phyloP scores from a whole-genome alignment of 2,888 invertebrate species.

The Caenorhabditis afra region DNA sequence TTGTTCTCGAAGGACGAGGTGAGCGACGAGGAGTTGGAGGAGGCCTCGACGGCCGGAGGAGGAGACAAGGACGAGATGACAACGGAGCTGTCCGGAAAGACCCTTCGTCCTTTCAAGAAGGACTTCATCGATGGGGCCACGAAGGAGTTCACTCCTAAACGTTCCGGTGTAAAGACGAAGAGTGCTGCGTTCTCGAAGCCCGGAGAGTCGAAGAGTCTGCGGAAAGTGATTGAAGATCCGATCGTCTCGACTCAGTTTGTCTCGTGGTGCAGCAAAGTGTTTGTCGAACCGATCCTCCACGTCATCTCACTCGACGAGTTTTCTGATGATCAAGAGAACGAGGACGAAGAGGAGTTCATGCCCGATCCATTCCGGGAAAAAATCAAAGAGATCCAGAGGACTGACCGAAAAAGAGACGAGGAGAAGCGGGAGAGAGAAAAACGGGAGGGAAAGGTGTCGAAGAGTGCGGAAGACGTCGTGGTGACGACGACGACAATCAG shows the following conservation, averaged over 20 bases:
- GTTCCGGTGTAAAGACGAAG: slow-evolving; percentile 37
- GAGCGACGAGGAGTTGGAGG: slow-evolving; percentile 16
- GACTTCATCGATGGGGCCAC: slow-evolving; percentile 34
- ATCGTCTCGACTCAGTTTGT: slow-evolving; percentile 76
- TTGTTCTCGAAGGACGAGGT: slow-evolving; percentile 41
- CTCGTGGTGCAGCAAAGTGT: slow-evolving; percentile 78
- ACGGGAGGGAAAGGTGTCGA: slow-evolving; percentile 33
- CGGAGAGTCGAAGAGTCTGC: slow-evolving; percentile 48
- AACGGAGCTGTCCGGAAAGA: slow-evolving; percentile 17
- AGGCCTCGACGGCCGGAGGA: slow-evolving; percentile 3
- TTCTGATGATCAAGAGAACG: slow-evolving; percentile 17
- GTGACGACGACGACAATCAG: slow-evolving; percentile 70
- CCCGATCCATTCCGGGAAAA: slow-evolving; percentile 33
- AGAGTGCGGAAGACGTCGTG: slow-evolving; percentile 45
- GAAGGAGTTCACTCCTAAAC: slow-evolving; percentile 61
- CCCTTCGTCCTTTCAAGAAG: slow-evolving; percentile 13
- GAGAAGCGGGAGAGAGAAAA: slow-evolving; percentile 29
- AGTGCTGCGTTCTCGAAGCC: slow-evolving; percentile 31
- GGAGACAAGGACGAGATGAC: slow-evolving; percentile 10
- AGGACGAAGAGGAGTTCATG: slow-evolving; percentile 60
- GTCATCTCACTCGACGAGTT: slow-evolving; percentile 52
- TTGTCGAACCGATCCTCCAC: slow-evolving; percentile 74
- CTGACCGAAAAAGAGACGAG: slow-evolving; percentile 19
- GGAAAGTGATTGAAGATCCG: slow-evolving; percentile 54
- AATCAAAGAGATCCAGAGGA: slow-evolving; percentile 35